Base-by-base conservation (phyloP, 1,140 invertebrate genomes). In the Lepidostoma basale region DNA sequence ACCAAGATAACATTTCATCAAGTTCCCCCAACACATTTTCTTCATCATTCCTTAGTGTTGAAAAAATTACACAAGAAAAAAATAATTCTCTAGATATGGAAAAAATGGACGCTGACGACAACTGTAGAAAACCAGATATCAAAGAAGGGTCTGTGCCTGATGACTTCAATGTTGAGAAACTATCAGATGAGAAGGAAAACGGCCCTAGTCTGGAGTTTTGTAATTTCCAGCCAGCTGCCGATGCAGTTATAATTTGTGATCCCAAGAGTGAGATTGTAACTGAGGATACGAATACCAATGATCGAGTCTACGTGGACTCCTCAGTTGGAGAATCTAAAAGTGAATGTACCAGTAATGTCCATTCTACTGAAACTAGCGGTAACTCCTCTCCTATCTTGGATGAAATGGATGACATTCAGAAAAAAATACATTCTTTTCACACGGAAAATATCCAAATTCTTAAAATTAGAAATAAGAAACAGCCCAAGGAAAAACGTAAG, bases 401-500 rank as follows among this genome's bases (percentile, higher is more conserved):
- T 69, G 83, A 85, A 63, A 83, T 84, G 77, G 83, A 83, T 68
- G 85, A 87, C 68, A 86, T 87, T 47, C 85, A 86, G 74, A 85
- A 86, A 70, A 84, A 84, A 74, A 80, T 87, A 63, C 80, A 85
- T 49, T 85, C 82, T 18, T 86, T 87, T 76, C 85, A 86, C 71
- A 85, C 83, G 1, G 84, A 84, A 67, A 87, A 86, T 69, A 86
- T 87, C 68, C 79, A 81, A 18, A 84, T 85, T 49, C 68, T 87
- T 28, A 85, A 86, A 70, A 85, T 85, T 9, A 79, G 85, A 56
- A 87, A 87, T 52, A 87, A 85, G 56, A 87, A 87, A 69, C 79
- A 69, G 45, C 73, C 79, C 1, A 83, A 83, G 67, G 82, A 83
- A 44, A 83, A 83, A 71, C 76, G 82, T 47, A 83, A 83, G 76